Conservation (phyloP, 2,888 invertebrate genomes). For the Dioctria linearis region DNA sequence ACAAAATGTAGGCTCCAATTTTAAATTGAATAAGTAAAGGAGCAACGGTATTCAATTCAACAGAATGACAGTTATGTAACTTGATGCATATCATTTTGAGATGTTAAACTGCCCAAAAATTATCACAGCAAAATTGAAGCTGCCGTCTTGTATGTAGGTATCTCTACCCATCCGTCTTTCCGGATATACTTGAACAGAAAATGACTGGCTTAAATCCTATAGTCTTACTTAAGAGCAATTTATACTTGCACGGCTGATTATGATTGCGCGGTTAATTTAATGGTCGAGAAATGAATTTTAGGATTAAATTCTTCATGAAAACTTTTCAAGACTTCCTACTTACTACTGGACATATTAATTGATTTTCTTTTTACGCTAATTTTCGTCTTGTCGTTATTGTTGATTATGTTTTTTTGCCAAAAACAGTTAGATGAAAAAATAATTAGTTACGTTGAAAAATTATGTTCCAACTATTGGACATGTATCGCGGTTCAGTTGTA, state of each 20-base stretch:
- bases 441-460: no score
- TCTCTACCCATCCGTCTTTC: not conserved
- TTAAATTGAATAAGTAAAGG: no score
- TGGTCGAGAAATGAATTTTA: conserved; percentile 1
- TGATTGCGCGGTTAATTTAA: conserved; percentile 41
- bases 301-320: conserved; percentile 32
- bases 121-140: not conserved
- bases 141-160: conserved; percentile 11
- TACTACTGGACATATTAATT: not conserved
- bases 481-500: no score
- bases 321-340: not conserved
- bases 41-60: no score
- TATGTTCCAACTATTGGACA: no score
- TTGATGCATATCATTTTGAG: not conserved
- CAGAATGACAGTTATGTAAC: not conserved
- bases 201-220: conserved; percentile 18
- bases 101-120: conserved; percentile 25
- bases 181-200: conserved; percentile 31
- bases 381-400: not conserved
- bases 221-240: not conserved
- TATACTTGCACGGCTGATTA: conserved; percentile 40
- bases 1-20: not conserved
- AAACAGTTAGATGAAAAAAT: no score
- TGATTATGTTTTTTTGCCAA: not conserved
- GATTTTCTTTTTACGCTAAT: not conserved